These are phyloP conservation scores for Leptinotarsa juncta DNA, from an alignment of 2,888 invertebrate genomes.

Conservation along the genomic window DNA sequence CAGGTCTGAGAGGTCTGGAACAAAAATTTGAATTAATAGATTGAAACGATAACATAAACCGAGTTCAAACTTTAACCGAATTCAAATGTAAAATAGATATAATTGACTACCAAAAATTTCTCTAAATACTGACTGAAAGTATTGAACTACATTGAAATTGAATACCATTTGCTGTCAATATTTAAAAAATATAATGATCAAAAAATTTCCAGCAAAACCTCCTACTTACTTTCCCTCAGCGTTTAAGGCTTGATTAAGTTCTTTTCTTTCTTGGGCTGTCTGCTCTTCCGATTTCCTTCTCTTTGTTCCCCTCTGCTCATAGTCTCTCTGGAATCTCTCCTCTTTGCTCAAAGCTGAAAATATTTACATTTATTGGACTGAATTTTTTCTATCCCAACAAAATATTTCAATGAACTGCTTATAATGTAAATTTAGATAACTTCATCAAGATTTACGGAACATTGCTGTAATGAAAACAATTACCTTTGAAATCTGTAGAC, in stretches of 20 bases:
- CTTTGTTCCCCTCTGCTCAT: slow-evolving; percentile 82
- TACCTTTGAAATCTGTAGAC: slow-evolving; percentile 86
- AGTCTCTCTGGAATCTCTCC: slow-evolving; percentile 92
- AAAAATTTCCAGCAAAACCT: not conserved
- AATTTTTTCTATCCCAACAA: not conserved
- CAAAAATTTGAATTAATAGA: not conserved
- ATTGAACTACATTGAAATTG: too few species aligned
- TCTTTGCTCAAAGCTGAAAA: slow-evolving; percentile 85
- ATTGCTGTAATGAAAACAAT: not conserved
- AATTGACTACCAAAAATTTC: too few species aligned
- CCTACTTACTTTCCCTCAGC: slow-evolving; percentile 70
- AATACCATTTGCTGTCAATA: too few species aligned
- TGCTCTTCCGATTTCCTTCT: slow-evolving; percentile 67
- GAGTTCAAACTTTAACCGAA: too few species aligned
- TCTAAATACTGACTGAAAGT: too few species aligned
- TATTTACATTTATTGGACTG: slow-evolving; percentile 3
- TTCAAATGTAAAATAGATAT: not conserved
- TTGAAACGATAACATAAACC: too few species aligned
- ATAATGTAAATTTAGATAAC: too few species aligned
- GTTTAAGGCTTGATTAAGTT: slow-evolving; percentile 74
- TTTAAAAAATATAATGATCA: too few species aligned
- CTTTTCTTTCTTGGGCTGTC: slow-evolving; percentile 67
- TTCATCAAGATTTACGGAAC: too few species aligned
- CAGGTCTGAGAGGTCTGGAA: slow-evolving; percentile 82
- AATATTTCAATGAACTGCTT: not conserved